Evolutionary conservation across 2,797 vertebrate species (phyloP), one percentile per base, ranked within the genome.

Genomic region (Presbytis comata): DNA sequence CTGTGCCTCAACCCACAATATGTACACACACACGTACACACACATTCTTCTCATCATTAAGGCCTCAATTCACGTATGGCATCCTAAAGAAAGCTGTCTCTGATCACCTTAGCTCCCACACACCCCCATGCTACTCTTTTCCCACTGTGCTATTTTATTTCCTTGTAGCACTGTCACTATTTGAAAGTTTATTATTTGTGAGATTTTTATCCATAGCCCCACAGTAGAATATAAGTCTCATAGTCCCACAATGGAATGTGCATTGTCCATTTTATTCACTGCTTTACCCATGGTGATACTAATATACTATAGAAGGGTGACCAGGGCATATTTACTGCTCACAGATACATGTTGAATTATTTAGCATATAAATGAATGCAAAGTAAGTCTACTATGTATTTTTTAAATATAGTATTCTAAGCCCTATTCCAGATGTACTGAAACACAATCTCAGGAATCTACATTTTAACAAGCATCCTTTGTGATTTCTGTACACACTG

Each of bases 331-430:
- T 57, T 95, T 76, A 61, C 46, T 59, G 7, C 46, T 94, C 57
- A 89, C 67, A 88, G 67, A 64, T 88, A 64, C 22, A 76, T 53
- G 30, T 70, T 79, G n/a, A 96, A 79, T 96, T 87, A n/a, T 21
- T 94, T 93, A 93, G 46, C 70, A 93, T 85, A 84, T 92, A 19
- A 74, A 61, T 57, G 57, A 94, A 80, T 14, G n/a, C 39, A 92
- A 67, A 39, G 14, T 44, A 10, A 93, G 67, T 84, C 59, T 50
- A 89, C 44, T 46, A 6, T 24, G 46, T 92, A 36, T 70, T 61
- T 91, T 91, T 9, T 21, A 57, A 70, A 50, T 80, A 44, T n/a
- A n/a, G 53, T 80, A 59, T 84, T 91, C 36, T 83, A 87, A 92
- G 11, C 28, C 39, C 59, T 30, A 28, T 14, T 79, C 26, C 6